Base-by-base conservation (phyloP, 92 coral and sea anemone species). In the Umimayanthus kanabou region DNA sequence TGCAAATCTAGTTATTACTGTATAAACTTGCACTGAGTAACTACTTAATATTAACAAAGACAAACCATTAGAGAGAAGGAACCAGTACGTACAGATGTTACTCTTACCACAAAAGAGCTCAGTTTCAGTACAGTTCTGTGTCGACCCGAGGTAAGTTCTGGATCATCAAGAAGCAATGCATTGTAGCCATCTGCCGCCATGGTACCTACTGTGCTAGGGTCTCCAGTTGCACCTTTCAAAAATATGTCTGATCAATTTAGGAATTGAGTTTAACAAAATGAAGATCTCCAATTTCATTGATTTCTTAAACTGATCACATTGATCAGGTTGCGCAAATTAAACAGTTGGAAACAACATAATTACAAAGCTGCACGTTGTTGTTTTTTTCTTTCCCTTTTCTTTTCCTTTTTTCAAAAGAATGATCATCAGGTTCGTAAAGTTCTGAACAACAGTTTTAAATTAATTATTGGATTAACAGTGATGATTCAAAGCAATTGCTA, bases 131-230 rank as follows among this genome's bases (percentile, higher is more conserved):
- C 99, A 81, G 95, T 97, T 81, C 98, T 92, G 90, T 97, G 99
- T 39, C 98, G 94, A 26, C 99, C 99, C 29, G 99, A 95, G 28
- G 92, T 95, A 76, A 97, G 88, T 73, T 97, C 99, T 33, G 99
- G 99, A 58, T 97, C 96, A 92, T 97, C 99, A 9, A 97, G 93
- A 15, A 89, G 90, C 70, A 81, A 93, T 23, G 99, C 98, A 82
- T 95, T 93, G 85, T 97, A 95, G 13, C 47, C 67, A 49, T 91
- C 89, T 73, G 80, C 69, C 64, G 78, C 73, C 47, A 82, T 73
- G 20, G 85, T 1, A 42, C 39, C 45, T 6, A 70, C 75, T 67
- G 49, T 23, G 13, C 61, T 85, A 6, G 39, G 18, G 13, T 86
- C 90, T 42, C 84, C 84, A 82, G 18, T 85, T 23, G 79, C 28